A percentile compares a stretch with the other conserved stretches of the same genome.
Evolutionary conservation across 2,797 vertebrate genomes (phyloP).

Genomic region (Onychomys arenicola): DNA sequence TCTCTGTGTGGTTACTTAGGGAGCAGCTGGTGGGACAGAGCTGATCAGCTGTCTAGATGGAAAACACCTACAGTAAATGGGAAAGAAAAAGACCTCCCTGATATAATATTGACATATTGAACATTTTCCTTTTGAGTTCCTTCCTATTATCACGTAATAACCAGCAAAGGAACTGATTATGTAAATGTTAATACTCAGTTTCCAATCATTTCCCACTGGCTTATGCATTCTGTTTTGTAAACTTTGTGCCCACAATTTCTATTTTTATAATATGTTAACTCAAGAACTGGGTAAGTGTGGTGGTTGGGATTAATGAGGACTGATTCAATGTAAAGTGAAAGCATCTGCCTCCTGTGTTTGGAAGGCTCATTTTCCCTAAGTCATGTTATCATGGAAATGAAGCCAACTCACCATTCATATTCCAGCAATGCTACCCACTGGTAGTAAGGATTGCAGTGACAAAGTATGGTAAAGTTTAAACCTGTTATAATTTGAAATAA

Average conservation of each 20-base stretch:
- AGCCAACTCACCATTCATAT: too few species aligned
- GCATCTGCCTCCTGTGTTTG: neutral
- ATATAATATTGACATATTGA: neutral
- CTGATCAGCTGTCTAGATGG: too few species aligned
- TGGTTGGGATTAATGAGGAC: neutral
- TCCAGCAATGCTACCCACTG: neutral
- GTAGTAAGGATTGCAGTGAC: neutral
- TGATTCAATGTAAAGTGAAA: neutral
- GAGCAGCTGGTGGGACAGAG: too few species aligned
- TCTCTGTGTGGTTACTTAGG: too few species aligned
- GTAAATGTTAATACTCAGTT: neutral
- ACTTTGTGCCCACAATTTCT: neutral
- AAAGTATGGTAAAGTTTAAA: neutral
- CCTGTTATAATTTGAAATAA: neutral
- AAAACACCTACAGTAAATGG: neutral
- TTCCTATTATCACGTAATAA: neutral
- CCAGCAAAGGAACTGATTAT: neutral
- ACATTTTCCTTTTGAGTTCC: neutral
- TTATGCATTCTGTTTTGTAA: neutral
- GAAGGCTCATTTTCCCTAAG: neutral
- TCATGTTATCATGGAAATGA: neutral
- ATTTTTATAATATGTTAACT: neutral
- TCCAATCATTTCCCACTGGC: neutral
- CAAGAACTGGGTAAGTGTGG: neutral
- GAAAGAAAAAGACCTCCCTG: neutral